These are phyloP conservation scores for Zele albiditarsus DNA, from an alignment of 2,888 invertebrate species.

Conservation along the genomic window DNA sequence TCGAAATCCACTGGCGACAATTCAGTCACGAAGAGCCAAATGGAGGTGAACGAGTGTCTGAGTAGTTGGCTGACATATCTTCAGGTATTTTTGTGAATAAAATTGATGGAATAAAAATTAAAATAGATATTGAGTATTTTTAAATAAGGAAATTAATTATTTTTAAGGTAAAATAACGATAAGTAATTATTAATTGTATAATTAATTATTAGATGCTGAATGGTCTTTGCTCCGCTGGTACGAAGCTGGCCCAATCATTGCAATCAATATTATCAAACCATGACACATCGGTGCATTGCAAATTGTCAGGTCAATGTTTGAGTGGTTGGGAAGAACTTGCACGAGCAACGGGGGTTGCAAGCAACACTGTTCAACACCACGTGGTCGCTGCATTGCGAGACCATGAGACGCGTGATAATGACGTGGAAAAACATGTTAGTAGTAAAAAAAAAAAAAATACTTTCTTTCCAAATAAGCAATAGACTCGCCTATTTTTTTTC, in stretches of 20 bases:
- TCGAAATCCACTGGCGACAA: constrained; percentile 63
- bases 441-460: constrained; percentile 9
- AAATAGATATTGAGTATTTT: constrained; percentile 23
- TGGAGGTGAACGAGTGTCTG: constrained; percentile 70
- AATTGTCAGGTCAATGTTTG: constrained; percentile 74
- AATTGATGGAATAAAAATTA: background rate
- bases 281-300: constrained; percentile 73
- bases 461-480: no score
- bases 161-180: background rate
- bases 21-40: constrained; percentile 65
- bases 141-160: background rate
- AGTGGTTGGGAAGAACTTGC: constrained; percentile 80
- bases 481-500: no score
- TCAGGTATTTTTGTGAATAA: constrained; percentile 61
- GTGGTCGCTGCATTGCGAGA: constrained; percentile 76
- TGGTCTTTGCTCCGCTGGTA: constrained; percentile 78
- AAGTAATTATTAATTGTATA: background rate
- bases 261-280: constrained; percentile 72
- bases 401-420: constrained; percentile 65
- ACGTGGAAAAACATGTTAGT: constrained; percentile 65
- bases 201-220: constrained; percentile 76
- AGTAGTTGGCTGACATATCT: constrained; percentile 70
- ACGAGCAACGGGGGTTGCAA: constrained; percentile 78
- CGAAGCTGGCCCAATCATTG: constrained; percentile 77
- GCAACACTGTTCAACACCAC: constrained; percentile 79